phyloP scores from a whole-genome alignment of 2,888 invertebrate species.

The Automeris io region DNA sequence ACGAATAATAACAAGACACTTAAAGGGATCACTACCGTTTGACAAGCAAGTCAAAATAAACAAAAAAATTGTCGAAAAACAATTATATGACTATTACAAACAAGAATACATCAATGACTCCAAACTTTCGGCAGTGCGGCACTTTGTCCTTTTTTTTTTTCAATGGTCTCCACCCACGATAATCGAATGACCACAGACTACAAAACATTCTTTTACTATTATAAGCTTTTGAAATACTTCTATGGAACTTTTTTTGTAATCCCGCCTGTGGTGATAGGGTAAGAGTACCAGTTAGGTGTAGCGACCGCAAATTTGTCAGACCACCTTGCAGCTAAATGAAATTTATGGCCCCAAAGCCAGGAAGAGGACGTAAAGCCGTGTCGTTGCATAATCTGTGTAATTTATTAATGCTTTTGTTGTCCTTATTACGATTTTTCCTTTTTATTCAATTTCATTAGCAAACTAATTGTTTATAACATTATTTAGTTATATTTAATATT shows the following conservation, averaged over 20 bases:
- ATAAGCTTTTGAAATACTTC: constrained; percentile 5
- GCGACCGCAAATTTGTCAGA: constrained; percentile 75
- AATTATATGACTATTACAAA: constrained; percentile 53
- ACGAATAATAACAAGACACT: constrained; percentile 1
- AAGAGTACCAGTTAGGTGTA: constrained; percentile 38
- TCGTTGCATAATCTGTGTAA: constrained; percentile 71
- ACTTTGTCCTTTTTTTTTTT: constrained; percentile 20
- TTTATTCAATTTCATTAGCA: constrained; percentile 42
- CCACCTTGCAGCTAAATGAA: constrained; percentile 72
- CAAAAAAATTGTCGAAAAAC: constrained; percentile 43
- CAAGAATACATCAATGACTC: constrained; percentile 11
- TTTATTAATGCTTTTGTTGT: constrained; percentile 65
- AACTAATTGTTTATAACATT: constrained; percentile 6
- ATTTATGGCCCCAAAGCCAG: constrained; percentile 69
- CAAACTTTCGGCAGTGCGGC: constrained; percentile 13
- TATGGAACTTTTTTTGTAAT: constrained; percentile 6
- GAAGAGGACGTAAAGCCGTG: constrained; percentile 67
- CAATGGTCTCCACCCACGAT: constrained; percentile 11
- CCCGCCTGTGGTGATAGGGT: constrained; percentile 28
- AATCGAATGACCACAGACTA: constrained; percentile 29
- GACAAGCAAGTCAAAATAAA: constrained; percentile 46
- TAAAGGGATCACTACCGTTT: constrained; percentile 25
- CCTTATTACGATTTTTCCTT: constrained; percentile 54
- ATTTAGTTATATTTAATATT: too few species aligned
- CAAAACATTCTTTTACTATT: constrained; percentile 13